Conservation (phyloP, 1,140 invertebrate genomes). For the Laupala kohalensis region DNA sequence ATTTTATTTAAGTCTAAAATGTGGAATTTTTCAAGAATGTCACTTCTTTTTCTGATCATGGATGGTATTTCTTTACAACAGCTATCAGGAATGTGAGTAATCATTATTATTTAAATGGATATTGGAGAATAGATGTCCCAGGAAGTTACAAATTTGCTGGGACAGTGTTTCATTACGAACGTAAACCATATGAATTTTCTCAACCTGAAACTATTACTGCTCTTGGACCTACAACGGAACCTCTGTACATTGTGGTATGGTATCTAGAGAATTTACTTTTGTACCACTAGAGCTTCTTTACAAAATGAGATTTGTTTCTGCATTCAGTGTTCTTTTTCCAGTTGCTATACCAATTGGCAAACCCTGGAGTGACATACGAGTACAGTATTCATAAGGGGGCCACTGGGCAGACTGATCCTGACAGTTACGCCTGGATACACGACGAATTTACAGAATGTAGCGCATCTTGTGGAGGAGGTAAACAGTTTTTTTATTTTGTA, state of each 20-base stretch:
- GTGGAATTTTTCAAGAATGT: background rate
- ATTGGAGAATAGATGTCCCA: slow-evolving; percentile 85
- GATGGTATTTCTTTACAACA: slow-evolving; percentile 25
- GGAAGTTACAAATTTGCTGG: slow-evolving; percentile 64
- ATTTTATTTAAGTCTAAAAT: too few species aligned
- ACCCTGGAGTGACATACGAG: slow-evolving; percentile 77
- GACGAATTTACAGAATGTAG: slow-evolving; percentile 70
- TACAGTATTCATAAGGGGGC: slow-evolving; percentile 74
- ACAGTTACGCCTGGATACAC: slow-evolving; percentile 65
- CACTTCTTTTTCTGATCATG: background rate
- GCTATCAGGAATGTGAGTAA: slow-evolving; percentile 70
- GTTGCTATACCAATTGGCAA: slow-evolving; percentile 74
- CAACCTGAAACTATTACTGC: slow-evolving; percentile 70
- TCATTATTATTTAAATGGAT: slow-evolving; percentile 84
- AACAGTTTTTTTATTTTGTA: too few species aligned
- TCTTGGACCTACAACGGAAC: slow-evolving; percentile 74
- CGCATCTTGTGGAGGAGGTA: slow-evolving; percentile 75
- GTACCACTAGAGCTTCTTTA: too few species aligned
- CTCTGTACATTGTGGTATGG: slow-evolving; percentile 74
- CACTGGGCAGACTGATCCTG: slow-evolving; percentile 45
- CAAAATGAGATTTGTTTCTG: too few species aligned
- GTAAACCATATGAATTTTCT: slow-evolving; percentile 61
- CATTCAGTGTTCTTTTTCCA: slow-evolving; percentile 28
- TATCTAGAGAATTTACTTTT: slow-evolving; percentile 3
- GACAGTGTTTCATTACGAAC: slow-evolving; percentile 74